phyloP scores from a whole-genome alignment of 1,140 invertebrate genomes.

The Conus betulinus region DNA sequence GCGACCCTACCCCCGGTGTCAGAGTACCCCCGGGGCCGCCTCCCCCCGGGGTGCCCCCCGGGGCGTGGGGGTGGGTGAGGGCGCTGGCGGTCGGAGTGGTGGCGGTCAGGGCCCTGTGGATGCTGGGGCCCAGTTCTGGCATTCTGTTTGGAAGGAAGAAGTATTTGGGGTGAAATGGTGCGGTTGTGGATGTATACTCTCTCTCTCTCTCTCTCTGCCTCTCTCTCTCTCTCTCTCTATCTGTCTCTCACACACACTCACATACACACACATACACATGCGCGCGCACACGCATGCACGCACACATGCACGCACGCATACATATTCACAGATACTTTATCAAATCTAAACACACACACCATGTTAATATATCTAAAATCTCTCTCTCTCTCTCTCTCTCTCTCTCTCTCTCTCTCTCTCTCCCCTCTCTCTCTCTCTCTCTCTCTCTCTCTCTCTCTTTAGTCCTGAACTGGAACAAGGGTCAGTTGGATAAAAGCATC shows the following conservation, averaged over 20 bases:
- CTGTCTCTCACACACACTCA: background rate
- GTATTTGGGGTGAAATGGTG: no score
- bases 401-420: no score
- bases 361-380: no score
- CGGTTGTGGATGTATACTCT: no score
- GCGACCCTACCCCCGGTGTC: background rate
- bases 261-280: background rate
- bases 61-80: background rate
- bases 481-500: no score
- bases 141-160: background rate
- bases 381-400: no score
- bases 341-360: background rate
- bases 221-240: no score
- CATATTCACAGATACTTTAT: background rate
- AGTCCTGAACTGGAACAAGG: no score
- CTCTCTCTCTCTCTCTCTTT: no score
- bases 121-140: slow-evolving; percentile 42
- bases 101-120: slow-evolving; percentile 44
- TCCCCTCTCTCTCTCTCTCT: no score
- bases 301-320: background rate
- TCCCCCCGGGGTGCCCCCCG: no score
- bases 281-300: background rate
- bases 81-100: slow-evolving; percentile 33
- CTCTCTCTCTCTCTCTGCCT: no score
- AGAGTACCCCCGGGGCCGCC: background rate